These are phyloP conservation scores for Mythimna lalbum DNA, from an alignment of 2,888 invertebrate genomes.

Conservation along the genomic window DNA sequence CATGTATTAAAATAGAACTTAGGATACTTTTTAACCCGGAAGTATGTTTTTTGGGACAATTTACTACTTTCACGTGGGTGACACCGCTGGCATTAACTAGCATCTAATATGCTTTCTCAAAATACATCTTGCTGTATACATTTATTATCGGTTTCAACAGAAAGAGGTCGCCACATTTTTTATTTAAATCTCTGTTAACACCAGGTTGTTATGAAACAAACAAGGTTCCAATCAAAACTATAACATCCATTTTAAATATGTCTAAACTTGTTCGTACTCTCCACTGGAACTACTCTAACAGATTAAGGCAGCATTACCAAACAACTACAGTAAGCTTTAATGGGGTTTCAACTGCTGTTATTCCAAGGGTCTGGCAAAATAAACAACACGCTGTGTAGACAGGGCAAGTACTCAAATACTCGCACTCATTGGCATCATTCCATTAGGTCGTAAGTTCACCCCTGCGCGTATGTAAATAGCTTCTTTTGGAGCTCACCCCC, in stretches of 20 bases:
- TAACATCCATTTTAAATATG: constrained; percentile 7
- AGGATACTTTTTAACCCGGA: too few species aligned
- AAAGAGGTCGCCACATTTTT: neutral
- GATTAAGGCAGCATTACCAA: constrained; percentile 40
- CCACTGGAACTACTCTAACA: constrained; percentile 24
- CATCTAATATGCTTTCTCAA: neutral
- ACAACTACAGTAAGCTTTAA: constrained; percentile 51
- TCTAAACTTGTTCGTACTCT: constrained; percentile 1
- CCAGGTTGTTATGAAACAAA: neutral
- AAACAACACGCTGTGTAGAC: constrained; percentile 55
- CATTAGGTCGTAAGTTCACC: constrained; percentile 61
- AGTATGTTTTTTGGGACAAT: too few species aligned
- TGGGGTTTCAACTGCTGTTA: constrained; percentile 52
- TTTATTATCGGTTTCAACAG: neutral
- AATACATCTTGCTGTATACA: neutral
- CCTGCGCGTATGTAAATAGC: constrained; percentile 56
- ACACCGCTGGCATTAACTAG: too few species aligned
- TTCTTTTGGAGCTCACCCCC: constrained; percentile 43
- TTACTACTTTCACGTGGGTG: too few species aligned
- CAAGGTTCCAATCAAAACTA: constrained; percentile 13
- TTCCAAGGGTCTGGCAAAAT: constrained; percentile 53
- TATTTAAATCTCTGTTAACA: neutral
- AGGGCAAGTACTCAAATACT: constrained; percentile 46
- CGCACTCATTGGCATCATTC: constrained; percentile 57
- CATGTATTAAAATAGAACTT: too few species aligned